phyloP scores from a whole-genome alignment of 2,888 invertebrate species.

The Charanyca ferruginea region DNA sequence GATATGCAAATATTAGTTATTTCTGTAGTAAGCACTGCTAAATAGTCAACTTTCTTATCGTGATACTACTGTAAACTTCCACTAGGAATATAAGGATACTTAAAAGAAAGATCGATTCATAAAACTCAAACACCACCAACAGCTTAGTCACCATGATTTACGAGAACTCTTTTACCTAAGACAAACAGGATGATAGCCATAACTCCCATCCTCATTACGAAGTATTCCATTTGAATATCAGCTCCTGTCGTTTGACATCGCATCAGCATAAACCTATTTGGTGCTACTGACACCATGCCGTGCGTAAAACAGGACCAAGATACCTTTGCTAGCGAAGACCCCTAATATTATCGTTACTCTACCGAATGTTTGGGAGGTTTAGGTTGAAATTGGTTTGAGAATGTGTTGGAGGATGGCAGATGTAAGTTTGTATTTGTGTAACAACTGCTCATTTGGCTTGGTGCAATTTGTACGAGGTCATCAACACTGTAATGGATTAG shows the following conservation, averaged over 20 bases:
- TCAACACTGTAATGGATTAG: slow-evolving; percentile 83
- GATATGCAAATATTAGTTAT: too few relatives aligned
- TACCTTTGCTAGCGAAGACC: slow-evolving; percentile 28
- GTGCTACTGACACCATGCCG: slow-evolving; percentile 67
- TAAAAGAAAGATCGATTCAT: neutral
- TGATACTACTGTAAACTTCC: too few relatives aligned
- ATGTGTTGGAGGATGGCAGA: slow-evolving; percentile 1
- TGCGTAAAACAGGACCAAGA: slow-evolving; percentile 58
- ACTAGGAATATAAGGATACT: neutral
- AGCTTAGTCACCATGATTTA: neutral
- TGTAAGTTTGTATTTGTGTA: slow-evolving; percentile 65
- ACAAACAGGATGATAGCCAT: slow-evolving; percentile 39
- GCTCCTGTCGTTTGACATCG: slow-evolving; percentile 61
- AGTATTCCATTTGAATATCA: slow-evolving; percentile 59
- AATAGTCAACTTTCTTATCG: too few relatives aligned
- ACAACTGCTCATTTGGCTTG: slow-evolving; percentile 78
- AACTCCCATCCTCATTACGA: slow-evolving; percentile 55
- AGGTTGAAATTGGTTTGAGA: slow-evolving; percentile 31
- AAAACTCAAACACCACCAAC: neutral
- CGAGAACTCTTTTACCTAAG: slow-evolving; percentile 20
- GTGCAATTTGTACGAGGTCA: slow-evolving; percentile 82
- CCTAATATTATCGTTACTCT: neutral
- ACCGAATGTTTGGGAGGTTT: neutral
- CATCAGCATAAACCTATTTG: slow-evolving; percentile 70
- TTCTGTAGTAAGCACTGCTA: too few relatives aligned